Evolutionary conservation across 2,888 invertebrate species (phyloP).

Genomic region (Erebia epiphron): DNA sequence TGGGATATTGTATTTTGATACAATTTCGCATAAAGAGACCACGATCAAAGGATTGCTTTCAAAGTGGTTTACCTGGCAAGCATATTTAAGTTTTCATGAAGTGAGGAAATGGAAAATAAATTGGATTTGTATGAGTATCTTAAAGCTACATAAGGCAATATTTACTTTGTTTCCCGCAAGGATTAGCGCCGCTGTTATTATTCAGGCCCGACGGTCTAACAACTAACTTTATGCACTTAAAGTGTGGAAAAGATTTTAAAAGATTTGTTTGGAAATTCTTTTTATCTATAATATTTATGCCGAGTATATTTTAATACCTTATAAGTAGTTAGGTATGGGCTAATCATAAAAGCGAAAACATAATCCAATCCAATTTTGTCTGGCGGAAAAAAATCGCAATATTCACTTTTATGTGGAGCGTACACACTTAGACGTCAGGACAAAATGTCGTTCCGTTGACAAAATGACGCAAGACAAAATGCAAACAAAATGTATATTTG

Average conservation of each 20-base stretch:
- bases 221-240: conserved; percentile 42
- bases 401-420: too few relatives aligned
- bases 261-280: conserved; percentile 1
- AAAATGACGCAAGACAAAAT: too few relatives aligned
- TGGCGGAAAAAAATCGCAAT: too few relatives aligned
- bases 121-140: conserved; percentile 80
- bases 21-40: conserved; percentile 76
- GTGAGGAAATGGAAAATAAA: conserved; percentile 82
- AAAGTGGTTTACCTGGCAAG: conserved; percentile 80
- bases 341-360: too few relatives aligned
- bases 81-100: conserved; percentile 82
- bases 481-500: neutral
- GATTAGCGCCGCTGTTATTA: conserved; percentile 56
- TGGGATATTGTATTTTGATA: conserved; percentile 75
- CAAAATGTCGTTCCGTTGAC: too few relatives aligned
- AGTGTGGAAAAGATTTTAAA: conserved; percentile 15
- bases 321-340: too few relatives aligned
- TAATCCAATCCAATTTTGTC: too few relatives aligned
- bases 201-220: conserved; percentile 52
- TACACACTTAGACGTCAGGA: too few relatives aligned
- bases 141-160: conserved; percentile 67
- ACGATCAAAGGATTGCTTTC: conserved; percentile 79
- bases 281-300: neutral
- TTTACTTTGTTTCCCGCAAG: conserved; percentile 69
- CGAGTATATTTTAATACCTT: too few relatives aligned